These are phyloP conservation scores for Chloroceryle inda DNA, from an alignment of 2,797 vertebrate species.

Conservation along the genomic window DNA sequence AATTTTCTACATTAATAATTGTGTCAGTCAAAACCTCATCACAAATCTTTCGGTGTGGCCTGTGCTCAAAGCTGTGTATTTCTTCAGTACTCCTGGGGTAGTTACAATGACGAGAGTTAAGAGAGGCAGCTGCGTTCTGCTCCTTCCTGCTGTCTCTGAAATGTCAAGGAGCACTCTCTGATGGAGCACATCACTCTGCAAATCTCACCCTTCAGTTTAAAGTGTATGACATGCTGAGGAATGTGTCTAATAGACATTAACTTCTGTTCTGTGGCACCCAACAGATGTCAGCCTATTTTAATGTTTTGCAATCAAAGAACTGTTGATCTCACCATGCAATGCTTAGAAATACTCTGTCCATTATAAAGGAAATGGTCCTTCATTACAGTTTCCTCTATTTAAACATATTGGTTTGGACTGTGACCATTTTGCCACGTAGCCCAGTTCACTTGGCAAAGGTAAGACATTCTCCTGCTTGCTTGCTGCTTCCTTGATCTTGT, in stretches of 20 bases:
- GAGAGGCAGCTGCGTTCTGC: accelerated
- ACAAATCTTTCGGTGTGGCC: neutral
- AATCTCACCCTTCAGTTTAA: neutral
- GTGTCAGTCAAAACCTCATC: neutral
- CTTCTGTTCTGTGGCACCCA: neutral
- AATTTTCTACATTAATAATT: neutral
- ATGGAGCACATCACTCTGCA: neutral
- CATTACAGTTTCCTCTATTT: neutral
- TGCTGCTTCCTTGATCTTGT: neutral
- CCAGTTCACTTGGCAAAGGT: neutral
- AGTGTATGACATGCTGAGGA: neutral
- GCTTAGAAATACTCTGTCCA: neutral
- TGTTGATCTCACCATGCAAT: neutral
- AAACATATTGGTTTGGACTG: neutral
- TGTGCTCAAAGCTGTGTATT: neutral
- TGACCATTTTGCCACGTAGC: neutral
- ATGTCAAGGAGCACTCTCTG: neutral
- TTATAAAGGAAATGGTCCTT: neutral
- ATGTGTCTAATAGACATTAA: neutral
- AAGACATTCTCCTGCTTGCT: neutral
- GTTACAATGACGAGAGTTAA: neutral
- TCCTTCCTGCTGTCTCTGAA: neutral
- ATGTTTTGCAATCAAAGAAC: neutral
- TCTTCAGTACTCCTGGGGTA: neutral
- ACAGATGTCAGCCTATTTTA: neutral